These are phyloP conservation scores for Pandemis corylana DNA, from an alignment of 2,888 invertebrate species.

Conservation along the genomic window DNA sequence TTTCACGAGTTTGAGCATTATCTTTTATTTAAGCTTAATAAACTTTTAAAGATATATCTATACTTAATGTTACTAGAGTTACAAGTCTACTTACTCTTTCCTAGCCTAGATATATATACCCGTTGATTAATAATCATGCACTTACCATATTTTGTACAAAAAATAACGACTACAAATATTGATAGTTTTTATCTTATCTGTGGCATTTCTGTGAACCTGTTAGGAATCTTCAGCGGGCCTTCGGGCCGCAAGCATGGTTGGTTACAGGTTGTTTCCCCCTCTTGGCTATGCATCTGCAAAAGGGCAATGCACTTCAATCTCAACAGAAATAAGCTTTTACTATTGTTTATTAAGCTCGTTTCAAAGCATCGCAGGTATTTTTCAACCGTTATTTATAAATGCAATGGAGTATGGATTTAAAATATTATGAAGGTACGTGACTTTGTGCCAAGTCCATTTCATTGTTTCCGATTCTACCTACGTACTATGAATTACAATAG, in stretches of 20 bases:
- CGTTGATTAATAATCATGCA: too few relatives aligned
- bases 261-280: too few relatives aligned
- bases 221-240: too few relatives aligned
- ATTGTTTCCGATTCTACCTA: not conserved
- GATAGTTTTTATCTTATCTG: too few relatives aligned
- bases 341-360: not conserved
- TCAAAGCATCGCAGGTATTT: conserved; percentile 1
- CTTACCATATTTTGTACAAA: too few relatives aligned
- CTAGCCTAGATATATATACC: too few relatives aligned
- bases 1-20: not conserved
- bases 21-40: not conserved
- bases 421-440: not conserved
- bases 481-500: not conserved
- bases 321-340: not conserved
- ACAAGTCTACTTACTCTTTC: not conserved
- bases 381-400: not conserved
- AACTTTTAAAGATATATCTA: too few relatives aligned
- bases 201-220: too few relatives aligned
- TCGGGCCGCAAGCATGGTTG: too few relatives aligned
- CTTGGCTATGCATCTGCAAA: too few relatives aligned
- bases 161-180: too few relatives aligned
- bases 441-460: not conserved
- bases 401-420: not conserved
- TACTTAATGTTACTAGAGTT: too few relatives aligned
- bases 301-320: not conserved